phyloP scores from a whole-genome alignment of 2,113 vertebrate genomes.

The Empidonax alnorum region DNA sequence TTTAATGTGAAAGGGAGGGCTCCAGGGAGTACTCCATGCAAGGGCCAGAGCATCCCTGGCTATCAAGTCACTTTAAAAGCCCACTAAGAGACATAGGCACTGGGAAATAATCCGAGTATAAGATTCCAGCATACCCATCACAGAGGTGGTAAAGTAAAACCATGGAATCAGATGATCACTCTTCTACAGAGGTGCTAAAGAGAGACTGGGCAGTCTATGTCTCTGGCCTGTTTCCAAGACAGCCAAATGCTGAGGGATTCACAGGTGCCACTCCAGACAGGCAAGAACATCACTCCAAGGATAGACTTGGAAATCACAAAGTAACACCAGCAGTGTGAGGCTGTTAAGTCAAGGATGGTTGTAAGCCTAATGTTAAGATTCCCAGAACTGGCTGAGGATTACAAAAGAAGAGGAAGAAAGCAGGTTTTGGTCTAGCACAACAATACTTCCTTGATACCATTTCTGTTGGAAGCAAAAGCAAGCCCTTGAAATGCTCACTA shows the following conservation, averaged over 20 bases:
- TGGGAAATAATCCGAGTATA: neutral
- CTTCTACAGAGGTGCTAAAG: neutral
- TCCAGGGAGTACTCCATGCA: neutral
- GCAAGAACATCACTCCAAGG: neutral
- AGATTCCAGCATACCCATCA: neutral
- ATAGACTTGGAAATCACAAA: neutral
- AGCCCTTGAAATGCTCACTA: neutral
- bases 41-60: neutral
- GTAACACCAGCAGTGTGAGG: neutral
- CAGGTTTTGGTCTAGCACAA: neutral
- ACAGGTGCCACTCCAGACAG: neutral
- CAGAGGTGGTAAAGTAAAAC: neutral
- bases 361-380: neutral
- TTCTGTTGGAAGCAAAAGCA: neutral
- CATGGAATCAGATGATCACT: neutral
- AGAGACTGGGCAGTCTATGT: neutral
- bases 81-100: accelerated
- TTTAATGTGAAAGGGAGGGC: neutral
- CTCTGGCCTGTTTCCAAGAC: neutral
- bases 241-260: neutral
- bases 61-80: neutral
- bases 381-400: neutral
- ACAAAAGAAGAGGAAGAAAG: neutral
- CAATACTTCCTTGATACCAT: neutral
- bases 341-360: neutral